A percentile compares a stretch with the other conserved stretches of the same genome.
Evolutionary conservation across 2,888 invertebrate genomes (phyloP).

Genomic region (Drosophila robusta): DNA sequence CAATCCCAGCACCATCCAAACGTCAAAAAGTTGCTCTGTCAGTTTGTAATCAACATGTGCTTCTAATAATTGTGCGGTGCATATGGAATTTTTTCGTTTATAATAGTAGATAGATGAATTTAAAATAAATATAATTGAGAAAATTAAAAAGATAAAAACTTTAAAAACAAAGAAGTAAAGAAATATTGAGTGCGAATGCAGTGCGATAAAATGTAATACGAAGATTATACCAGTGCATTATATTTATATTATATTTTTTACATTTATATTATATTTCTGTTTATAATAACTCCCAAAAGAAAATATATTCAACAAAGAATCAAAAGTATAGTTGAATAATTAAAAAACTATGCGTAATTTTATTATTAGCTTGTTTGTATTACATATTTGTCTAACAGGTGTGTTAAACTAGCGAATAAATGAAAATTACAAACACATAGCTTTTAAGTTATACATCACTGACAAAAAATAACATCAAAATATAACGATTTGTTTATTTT

Average conservation of each 20-base stretch:
- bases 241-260: too few species aligned
- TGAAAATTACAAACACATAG: constrained; percentile 15
- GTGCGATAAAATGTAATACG: not conserved
- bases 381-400: constrained; percentile 47
- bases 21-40: constrained; percentile 44
- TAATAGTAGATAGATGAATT: too few species aligned
- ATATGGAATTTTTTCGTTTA: constrained; percentile 18
- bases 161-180: too few species aligned
- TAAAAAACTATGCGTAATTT: not conserved
- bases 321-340: not conserved
- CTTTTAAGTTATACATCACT: constrained; percentile 3
- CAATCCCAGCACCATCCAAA: constrained; percentile 46
- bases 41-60: constrained; percentile 69
- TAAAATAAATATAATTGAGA: not conserved
- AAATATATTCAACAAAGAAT: not conserved
- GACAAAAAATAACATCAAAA: constrained; percentile 13
- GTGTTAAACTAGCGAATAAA: constrained; percentile 33
- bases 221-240: not conserved
- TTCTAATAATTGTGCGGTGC: constrained; percentile 59
- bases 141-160: not conserved
- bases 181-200: not conserved
- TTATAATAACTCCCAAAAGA: not conserved
- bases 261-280: too few species aligned
- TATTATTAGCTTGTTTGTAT: constrained; percentile 12
- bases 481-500: not conserved